These are phyloP conservation scores for Lamellibrachia satsuma DNA, from an alignment of 2,888 invertebrate genomes.

Conservation along the genomic window DNA sequence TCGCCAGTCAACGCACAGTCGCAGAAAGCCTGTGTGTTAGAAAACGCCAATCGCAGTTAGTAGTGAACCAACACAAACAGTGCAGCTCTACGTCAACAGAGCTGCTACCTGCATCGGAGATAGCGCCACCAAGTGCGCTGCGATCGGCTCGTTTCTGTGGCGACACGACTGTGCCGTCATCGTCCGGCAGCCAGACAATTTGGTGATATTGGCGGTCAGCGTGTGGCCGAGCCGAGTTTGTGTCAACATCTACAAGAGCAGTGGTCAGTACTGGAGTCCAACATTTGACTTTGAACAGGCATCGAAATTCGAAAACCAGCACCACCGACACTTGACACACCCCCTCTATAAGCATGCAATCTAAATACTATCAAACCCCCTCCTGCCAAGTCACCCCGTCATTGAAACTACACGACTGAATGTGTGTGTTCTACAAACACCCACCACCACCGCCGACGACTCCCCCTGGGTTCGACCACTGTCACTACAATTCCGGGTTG, in stretches of 20 bases:
- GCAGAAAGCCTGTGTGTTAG: background rate
- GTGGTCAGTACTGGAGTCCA: background rate
- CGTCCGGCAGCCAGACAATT: background rate
- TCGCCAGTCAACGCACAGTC: background rate
- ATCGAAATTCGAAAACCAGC: background rate
- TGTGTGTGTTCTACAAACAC: background rate
- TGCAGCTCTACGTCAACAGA: background rate
- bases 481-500: too few relatives aligned
- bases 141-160: background rate
- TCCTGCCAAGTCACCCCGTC: background rate
- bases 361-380: background rate
- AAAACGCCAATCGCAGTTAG: background rate
- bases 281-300: background rate
- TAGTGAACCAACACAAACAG: slow-evolving; percentile 14
- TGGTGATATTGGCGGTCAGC: background rate
- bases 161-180: background rate
- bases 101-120: background rate
- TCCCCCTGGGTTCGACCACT: background rate
- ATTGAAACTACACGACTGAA: background rate
- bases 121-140: background rate
- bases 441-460: background rate
- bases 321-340: background rate
- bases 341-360: background rate
- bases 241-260: background rate
- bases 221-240: background rate